These are phyloP conservation scores for Andrena marginata DNA, from an alignment of 2,888 invertebrate genomes.

Conservation along the genomic window DNA sequence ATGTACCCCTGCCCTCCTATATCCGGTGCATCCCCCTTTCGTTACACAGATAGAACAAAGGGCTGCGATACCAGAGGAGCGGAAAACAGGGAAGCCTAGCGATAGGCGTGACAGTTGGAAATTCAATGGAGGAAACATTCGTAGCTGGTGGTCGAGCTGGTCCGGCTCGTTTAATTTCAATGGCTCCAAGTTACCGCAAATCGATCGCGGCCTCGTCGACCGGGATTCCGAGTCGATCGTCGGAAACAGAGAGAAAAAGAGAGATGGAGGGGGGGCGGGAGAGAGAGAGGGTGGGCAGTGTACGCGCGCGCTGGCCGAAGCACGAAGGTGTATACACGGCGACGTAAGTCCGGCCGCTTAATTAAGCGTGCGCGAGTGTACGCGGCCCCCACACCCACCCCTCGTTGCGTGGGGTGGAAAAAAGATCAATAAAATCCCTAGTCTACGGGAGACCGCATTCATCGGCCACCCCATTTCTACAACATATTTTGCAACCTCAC, in stretches of 20 bases:
- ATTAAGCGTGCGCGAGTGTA: slow-evolving; percentile 69
- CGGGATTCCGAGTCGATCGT: slow-evolving; percentile 48
- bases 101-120: slow-evolving; percentile 23
- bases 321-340: slow-evolving; percentile 39
- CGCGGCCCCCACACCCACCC: slow-evolving; percentile 29
- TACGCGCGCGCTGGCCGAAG: slow-evolving; percentile 4
- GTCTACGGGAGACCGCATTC: slow-evolving; percentile 83
- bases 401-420: slow-evolving; percentile 66
- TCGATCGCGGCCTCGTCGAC: slow-evolving; percentile 53
- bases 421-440: slow-evolving; percentile 84
- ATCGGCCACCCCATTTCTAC: slow-evolving; percentile 81
- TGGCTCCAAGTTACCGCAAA: slow-evolving; percentile 49
- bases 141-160: neutral
- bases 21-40: neutral
- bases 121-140: slow-evolving; percentile 37
- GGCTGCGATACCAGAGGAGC: neutral
- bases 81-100: neutral
- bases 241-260: slow-evolving; percentile 38
- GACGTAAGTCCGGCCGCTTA: slow-evolving; percentile 72
- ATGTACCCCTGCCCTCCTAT: neutral
- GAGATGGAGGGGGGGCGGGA: no score
- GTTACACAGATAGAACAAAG: neutral
- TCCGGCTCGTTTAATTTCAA: slow-evolving; percentile 49
- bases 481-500: slow-evolving; percentile 82
- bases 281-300: no score